Conservation (phyloP, 2,888 invertebrate genomes). For the Caenorhabditis doughertyi region DNA sequence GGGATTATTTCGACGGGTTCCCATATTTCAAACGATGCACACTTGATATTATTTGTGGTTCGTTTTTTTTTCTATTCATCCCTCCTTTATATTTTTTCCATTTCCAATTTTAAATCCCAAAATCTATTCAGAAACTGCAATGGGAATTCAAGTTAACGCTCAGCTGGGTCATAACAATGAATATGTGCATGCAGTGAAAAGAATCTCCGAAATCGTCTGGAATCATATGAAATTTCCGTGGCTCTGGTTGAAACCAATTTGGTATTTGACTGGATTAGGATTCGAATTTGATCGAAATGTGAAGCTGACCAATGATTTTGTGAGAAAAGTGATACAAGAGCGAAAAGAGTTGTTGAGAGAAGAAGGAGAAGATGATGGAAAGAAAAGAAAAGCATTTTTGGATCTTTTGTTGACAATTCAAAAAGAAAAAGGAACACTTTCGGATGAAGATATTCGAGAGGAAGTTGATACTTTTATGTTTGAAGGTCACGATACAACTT, state of each 20-base stretch:
- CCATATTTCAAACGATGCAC: constrained; percentile 85
- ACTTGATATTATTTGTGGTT: constrained; percentile 84
- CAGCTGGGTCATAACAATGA: constrained; percentile 73
- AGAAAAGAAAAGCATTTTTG: constrained; percentile 83
- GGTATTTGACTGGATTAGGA: constrained; percentile 85
- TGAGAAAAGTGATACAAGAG: constrained; percentile 66
- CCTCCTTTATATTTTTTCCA: too few species aligned
- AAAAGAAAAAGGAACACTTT: constrained; percentile 82
- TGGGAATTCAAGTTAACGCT: constrained; percentile 77
- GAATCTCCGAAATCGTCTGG: constrained; percentile 74
- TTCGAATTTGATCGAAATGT: constrained; percentile 67
- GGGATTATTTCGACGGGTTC: constrained; percentile 84
- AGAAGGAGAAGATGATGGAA: constrained; percentile 8
- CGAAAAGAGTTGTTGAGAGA: constrained; percentile 54
- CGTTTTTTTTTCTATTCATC: not conserved
- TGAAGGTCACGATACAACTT: constrained; percentile 84
- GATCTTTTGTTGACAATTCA: constrained; percentile 84
- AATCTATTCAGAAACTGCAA: constrained; percentile 76
- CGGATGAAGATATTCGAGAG: constrained; percentile 83
- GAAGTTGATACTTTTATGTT: constrained; percentile 85
- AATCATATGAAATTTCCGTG: constrained; percentile 83
- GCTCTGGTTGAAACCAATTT: constrained; percentile 84
- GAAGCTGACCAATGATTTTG: constrained; percentile 69
- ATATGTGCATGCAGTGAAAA: constrained; percentile 75
- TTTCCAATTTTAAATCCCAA: not conserved